phyloP scores from a whole-genome alignment of 2,113 vertebrate species.

The Fulmarus glacialis region DNA sequence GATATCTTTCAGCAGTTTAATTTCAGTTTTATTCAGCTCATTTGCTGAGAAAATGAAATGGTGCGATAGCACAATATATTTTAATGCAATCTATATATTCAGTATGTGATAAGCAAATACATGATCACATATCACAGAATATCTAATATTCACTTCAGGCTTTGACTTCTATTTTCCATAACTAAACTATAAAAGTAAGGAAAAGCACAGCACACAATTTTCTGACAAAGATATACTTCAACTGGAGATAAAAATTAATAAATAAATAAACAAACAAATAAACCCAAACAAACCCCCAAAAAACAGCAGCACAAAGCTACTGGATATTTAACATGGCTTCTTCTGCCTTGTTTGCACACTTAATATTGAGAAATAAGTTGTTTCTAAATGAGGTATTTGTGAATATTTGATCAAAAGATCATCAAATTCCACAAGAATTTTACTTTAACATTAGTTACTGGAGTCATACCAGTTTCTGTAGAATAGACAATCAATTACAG shows the following conservation, averaged over 20 bases:
- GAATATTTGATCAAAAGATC: not conserved
- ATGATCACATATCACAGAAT: not conserved
- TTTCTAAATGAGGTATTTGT: not conserved
- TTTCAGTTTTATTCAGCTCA: not conserved
- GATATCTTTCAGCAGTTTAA: not conserved
- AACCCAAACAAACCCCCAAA: not conserved
- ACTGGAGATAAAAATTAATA: not conserved
- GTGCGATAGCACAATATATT: not conserved
- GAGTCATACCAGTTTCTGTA: not conserved
- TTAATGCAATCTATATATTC: not conserved
- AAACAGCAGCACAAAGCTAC: not conserved
- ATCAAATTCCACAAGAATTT: not conserved
- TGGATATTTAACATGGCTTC: not conserved
- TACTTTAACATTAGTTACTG: not conserved
- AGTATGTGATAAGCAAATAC: not conserved
- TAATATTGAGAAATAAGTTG: not conserved
- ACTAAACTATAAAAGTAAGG: not conserved
- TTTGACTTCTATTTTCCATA: not conserved
- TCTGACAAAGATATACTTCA: not conserved
- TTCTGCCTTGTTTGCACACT: not conserved
- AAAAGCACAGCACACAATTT: not conserved
- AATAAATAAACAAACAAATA: not conserved
- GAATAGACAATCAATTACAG: not conserved
- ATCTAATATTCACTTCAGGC: not conserved
- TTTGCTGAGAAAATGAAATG: not conserved